Evolutionary conservation across 2,888 invertebrate species (phyloP).

Genomic region (Eretmocerus hayati): DNA sequence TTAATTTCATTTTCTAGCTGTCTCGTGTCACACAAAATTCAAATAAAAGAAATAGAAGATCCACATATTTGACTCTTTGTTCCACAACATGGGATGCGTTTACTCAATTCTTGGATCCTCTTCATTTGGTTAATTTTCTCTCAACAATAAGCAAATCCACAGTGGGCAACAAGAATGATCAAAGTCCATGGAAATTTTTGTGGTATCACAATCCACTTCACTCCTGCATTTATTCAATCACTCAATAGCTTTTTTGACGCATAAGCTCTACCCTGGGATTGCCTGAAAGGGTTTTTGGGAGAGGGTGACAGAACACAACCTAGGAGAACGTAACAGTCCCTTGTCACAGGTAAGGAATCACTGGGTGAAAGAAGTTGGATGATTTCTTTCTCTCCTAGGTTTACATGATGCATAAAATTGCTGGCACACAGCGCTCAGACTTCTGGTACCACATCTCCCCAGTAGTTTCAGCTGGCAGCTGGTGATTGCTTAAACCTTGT

Average conservation of each 20-base stretch:
- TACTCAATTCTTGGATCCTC: background rate
- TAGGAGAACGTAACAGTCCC: slow-evolving; percentile 17
- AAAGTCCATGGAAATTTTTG: slow-evolving; percentile 16
- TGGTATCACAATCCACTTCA: slow-evolving; percentile 5
- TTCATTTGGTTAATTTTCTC: slow-evolving; percentile 11
- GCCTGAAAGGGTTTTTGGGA: slow-evolving; percentile 6
- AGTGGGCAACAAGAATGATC: slow-evolving; percentile 21
- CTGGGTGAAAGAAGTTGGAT: slow-evolving; percentile 17
- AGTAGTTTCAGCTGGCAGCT: slow-evolving; percentile 14
- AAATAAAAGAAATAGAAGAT: too few species aligned
- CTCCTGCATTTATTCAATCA: background rate
- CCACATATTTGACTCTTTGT: too few species aligned
- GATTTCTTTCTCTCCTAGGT: slow-evolving; percentile 16
- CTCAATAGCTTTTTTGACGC: slow-evolving; percentile 5
- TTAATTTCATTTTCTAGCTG: too few species aligned
- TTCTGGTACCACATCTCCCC: slow-evolving; percentile 9
- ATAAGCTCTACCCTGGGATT: slow-evolving; percentile 11
- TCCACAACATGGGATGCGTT: too few species aligned
- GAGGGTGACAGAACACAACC: slow-evolving; percentile 14
- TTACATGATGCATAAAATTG: slow-evolving; percentile 5
- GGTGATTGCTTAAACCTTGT: slow-evolving; percentile 10
- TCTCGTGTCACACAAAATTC: too few species aligned
- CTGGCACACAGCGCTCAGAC: slow-evolving; percentile 1
- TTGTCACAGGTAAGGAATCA: slow-evolving; percentile 12
- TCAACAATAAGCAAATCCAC: slow-evolving; percentile 17